Evolutionary conservation across 2,797 vertebrate genomes (phyloP).

Genomic region (Myotis pilosus): DNA sequence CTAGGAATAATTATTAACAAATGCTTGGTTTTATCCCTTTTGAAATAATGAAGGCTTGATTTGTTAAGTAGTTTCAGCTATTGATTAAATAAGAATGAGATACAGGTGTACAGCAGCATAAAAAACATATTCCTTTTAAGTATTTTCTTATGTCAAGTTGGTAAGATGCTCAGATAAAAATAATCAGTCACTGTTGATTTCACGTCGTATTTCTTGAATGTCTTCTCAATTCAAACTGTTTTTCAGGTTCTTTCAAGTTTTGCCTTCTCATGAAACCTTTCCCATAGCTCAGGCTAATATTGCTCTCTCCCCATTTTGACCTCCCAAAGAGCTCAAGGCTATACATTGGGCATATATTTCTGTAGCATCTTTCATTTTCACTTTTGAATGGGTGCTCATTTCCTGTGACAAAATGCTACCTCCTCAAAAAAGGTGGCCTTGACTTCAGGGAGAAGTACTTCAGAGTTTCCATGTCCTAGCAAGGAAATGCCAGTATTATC

Average conservation of each 20-base stretch:
- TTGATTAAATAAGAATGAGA: background rate
- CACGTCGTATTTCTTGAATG: background rate
- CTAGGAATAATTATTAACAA: background rate
- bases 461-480: background rate
- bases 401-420: background rate
- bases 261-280: background rate
- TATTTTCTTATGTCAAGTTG: background rate
- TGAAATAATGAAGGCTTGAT: background rate
- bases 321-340: background rate
- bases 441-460: background rate
- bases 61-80: background rate
- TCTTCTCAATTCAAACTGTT: background rate
- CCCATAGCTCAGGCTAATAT: background rate
- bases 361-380: background rate
- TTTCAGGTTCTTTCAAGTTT: background rate
- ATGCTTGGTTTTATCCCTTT: background rate
- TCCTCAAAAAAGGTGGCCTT: background rate
- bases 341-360: background rate
- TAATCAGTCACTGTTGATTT: background rate
- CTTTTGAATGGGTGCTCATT: background rate
- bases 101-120: background rate
- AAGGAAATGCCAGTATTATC: background rate
- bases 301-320: background rate
- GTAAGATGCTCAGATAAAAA: conserved; percentile 2
- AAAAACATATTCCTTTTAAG: background rate